Conservation (phyloP, 2,888 invertebrate species). For the Stegana nigrithorax region DNA sequence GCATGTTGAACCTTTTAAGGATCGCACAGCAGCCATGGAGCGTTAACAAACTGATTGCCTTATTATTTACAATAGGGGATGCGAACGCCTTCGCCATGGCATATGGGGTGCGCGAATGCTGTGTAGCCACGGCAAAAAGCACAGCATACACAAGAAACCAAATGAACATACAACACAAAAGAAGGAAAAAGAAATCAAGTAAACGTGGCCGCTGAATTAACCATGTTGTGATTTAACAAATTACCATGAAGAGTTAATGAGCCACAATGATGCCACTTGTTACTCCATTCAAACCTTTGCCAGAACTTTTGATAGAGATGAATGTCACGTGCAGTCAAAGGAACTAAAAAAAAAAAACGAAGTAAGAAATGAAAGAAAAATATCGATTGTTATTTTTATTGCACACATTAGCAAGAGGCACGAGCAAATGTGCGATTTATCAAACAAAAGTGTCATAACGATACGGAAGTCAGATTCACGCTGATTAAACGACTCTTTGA, state of each 20-base stretch:
- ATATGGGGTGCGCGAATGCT: neutral
- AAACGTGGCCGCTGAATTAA: neutral
- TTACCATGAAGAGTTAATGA: constrained; percentile 14
- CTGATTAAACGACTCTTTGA: too few relatives aligned
- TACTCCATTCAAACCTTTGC: neutral
- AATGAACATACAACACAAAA: neutral
- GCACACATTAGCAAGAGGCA: too few relatives aligned
- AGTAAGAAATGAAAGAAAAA: too few relatives aligned
- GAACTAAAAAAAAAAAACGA: too few relatives aligned
- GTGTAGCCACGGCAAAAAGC: neutral
- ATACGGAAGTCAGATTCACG: too few relatives aligned
- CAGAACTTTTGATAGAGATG: neutral
- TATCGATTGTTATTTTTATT: too few relatives aligned
- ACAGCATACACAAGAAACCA: too few relatives aligned
- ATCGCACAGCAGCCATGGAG: too few relatives aligned
- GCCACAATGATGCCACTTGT: neutral
- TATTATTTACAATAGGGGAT: neutral
- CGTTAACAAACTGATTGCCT: constrained; percentile 1
- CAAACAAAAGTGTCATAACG: too few relatives aligned
- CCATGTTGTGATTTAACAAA: neutral
- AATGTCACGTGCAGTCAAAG: constrained; percentile 8
- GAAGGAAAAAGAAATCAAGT: neutral
- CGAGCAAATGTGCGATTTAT: too few relatives aligned
- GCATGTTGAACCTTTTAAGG: too few relatives aligned
- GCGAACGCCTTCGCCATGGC: neutral